phyloP scores from a whole-genome alignment of 2,797 vertebrate species.

The Acropternis orthonyx region DNA sequence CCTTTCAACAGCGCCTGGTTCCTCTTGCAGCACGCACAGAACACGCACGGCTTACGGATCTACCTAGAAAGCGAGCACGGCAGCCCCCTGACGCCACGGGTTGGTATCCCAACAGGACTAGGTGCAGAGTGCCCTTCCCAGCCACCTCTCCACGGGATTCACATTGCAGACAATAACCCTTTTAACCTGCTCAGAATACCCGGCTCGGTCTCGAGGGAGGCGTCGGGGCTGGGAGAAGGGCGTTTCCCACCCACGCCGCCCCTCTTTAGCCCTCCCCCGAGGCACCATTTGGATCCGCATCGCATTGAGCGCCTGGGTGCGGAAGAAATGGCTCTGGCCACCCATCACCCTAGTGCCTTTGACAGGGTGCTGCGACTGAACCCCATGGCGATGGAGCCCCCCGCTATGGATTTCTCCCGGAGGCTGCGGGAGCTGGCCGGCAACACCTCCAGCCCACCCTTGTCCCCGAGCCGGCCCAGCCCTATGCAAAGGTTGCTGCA shows the following conservation, averaged over 20 bases:
- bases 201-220: slow-evolving; percentile 91
- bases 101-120: slow-evolving; percentile 94
- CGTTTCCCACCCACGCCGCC: slow-evolving; percentile 98
- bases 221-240: slow-evolving; percentile 87
- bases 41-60: slow-evolving; percentile 97
- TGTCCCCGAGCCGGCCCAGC: slow-evolving; percentile 95
- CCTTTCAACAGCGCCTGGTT: slow-evolving; percentile 99
- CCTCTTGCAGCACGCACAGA: slow-evolving; percentile 98
- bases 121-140: slow-evolving; percentile 94
- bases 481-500: slow-evolving; percentile 99
- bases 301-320: slow-evolving; percentile 95
- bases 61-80: slow-evolving; percentile 98
- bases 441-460: slow-evolving; percentile 96
- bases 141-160: slow-evolving; percentile 97
- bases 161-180: slow-evolving; percentile 98
- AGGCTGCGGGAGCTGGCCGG: slow-evolving; percentile 97
- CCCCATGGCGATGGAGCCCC: slow-evolving; percentile 92
- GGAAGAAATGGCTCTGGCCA: slow-evolving; percentile 98
- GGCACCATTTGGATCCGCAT: slow-evolving; percentile 97
- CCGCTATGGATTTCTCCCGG: slow-evolving; percentile 99
- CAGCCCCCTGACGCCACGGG: slow-evolving; percentile 95
- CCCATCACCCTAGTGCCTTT: slow-evolving; percentile 97
- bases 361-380: slow-evolving; percentile 98
- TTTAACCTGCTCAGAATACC: slow-evolving; percentile 98
- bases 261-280: slow-evolving; percentile 97